These are phyloP conservation scores for Bufotes viridis DNA, from an alignment of 2,797 vertebrate genomes.

Conservation along the genomic window DNA sequence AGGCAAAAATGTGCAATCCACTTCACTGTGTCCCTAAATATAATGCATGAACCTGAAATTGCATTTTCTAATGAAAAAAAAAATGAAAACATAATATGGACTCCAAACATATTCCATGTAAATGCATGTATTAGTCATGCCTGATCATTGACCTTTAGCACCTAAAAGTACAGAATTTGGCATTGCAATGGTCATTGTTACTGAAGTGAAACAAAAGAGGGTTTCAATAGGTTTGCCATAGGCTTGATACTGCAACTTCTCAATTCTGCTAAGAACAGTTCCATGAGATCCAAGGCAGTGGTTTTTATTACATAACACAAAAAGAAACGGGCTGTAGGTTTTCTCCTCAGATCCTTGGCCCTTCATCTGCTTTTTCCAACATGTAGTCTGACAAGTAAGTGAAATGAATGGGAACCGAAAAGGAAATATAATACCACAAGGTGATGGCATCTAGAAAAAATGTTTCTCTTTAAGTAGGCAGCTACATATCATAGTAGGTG, in stretches of 20 bases:
- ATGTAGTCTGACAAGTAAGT: not conserved
- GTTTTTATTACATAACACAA: not conserved
- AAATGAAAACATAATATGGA: not conserved
- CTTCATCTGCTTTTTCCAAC: not conserved
- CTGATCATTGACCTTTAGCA: not conserved
- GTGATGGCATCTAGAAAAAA: not conserved
- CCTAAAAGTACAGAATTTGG: not conserved
- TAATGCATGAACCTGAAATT: not conserved
- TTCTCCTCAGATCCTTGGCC: not conserved
- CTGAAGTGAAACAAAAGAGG: not conserved
- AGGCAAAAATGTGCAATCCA: not conserved
- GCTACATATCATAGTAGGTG: not conserved
- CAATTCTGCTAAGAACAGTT: not conserved
- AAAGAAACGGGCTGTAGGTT: not conserved
- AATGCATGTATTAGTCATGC: no score
- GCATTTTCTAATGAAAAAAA: not conserved
- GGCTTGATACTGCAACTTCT: not conserved
- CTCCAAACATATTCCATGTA: not conserved
- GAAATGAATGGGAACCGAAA: not conserved
- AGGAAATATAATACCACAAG: not conserved
- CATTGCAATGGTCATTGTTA: not conserved
- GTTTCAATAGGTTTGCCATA: not conserved
- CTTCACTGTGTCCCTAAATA: not conserved
- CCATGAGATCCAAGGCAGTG: not conserved
- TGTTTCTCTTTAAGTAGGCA: not conserved